Evolutionary conservation across 2,797 vertebrate species (phyloP), one percentile per base, ranked within the genome.

Genomic region (Babyrousa celebensis): DNA sequence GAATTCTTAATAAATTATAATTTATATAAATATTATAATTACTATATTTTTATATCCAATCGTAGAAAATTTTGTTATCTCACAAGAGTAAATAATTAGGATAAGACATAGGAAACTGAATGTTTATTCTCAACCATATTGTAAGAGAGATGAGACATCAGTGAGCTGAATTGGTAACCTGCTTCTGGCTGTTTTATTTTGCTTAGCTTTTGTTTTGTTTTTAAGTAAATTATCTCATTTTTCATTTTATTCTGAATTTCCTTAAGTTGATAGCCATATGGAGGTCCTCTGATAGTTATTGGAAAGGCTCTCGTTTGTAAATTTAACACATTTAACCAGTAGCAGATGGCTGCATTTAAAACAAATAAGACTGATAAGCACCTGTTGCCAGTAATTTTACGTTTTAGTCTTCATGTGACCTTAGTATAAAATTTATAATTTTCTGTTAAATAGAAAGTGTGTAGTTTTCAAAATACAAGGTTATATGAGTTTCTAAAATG

Each of bases 231-330:
- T 72, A 54, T 72, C 58, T 94, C 36, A 17, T 83, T 82, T 92
- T 94, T 85, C 63, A 82, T 90, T 80, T 40, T 92, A 60, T 10
- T 70, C 5, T 85, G 5, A 77, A 36, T 86, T 95, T 83, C 21
- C 25, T 63, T 18, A 85, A 80, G 56, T 68, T 87, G 72, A 56
- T 94, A 80, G 29, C 84, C n/a, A 10, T n/a, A 25, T 79, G 74
- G 25, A 40, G 18, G 21, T 71, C n/a, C 78, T n/a, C 32, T 56
- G 23, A 29, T 48, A 62, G 58, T 77, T 91, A 27, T 3, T 25
- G 52, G 25, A 27, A 67, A 82, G 84, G 52, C 11, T 71, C 25
- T 48, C 62, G 74, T 48, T 90, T 67, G 5, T 79, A n/a, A 68
- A 12, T 77, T 67, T 72, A 62, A 52, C 23, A 21, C 4, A 23